phyloP scores from a whole-genome alignment of 1,140 invertebrate genomes.

The Hesperophylax magnus region DNA sequence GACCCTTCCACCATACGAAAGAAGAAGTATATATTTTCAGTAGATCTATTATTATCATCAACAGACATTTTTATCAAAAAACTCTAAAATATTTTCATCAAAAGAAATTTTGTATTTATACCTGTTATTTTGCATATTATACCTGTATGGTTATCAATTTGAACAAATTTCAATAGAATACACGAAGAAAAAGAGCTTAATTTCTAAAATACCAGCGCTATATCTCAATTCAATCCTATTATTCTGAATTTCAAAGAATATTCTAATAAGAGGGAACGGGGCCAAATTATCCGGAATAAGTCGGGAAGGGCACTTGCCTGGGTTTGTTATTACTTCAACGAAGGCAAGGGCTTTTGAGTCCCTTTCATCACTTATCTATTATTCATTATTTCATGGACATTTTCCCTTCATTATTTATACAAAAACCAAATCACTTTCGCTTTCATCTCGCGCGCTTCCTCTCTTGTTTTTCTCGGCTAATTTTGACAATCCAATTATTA shows the following conservation, averaged over 20 bases:
- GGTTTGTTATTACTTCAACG: conserved; percentile 40
- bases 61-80: no score
- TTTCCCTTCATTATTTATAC: conserved; percentile 52
- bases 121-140: background rate
- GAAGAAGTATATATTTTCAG: no score
- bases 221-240: conserved; percentile 36
- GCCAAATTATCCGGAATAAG: conserved; percentile 47
- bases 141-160: background rate
- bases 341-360: conserved; percentile 12
- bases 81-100: no score
- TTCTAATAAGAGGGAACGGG: conserved; percentile 50
- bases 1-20: no score
- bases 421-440: conserved; percentile 46
- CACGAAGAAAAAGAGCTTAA: conserved; percentile 8
- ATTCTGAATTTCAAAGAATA: conserved; percentile 53
- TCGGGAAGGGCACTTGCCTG: conserved; percentile 15
- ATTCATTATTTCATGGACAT: conserved; percentile 50
- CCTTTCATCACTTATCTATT: conserved; percentile 43
- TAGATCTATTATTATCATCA: no score
- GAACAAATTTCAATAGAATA: background rate
- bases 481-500: conserved; percentile 17
- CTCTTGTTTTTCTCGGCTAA: conserved; percentile 27
- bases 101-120: background rate
- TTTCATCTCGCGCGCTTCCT: conserved; percentile 20
- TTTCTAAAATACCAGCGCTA: conserved; percentile 21